Base-by-base conservation (phyloP, 2,797 vertebrate species). In the Gymnodraco acuticeps region DNA sequence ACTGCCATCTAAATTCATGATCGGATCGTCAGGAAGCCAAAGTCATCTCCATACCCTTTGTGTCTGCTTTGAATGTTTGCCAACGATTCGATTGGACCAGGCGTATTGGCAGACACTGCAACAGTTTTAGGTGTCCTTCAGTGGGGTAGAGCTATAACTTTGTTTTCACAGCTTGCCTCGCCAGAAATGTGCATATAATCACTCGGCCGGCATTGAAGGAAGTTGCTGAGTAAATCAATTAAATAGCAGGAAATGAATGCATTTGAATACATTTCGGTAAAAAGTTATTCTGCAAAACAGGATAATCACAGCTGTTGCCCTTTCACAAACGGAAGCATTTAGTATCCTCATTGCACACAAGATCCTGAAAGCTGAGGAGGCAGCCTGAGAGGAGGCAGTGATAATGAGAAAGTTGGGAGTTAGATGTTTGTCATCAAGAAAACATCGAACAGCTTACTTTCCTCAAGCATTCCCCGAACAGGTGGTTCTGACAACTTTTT, bases 131-230 rank as follows among this genome's bases (percentile, higher is more conserved):
- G 63, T 19, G 53, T 83, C 83, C 78, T 81, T 81, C 81, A 84
- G 38, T 23, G 52, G 53, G 54, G 16, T 54, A 1, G 38, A 12
- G 12, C 67, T 61, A 17, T 56, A 71, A 72, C 71, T 68, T 72
- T 74, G 65, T 76, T 79, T 72, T 73, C 73, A 83, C 69, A 75
- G 88, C 83, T 89, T 79, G 75, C 66, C 72, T 73, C 52, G 11
- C 58, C 65, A 77, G 72, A 81, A 81, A 91, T 91, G 83, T 73
- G 83, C 90, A 91, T 90, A 70, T 80, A 80, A 90, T 89, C 75
- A 51, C 55, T 67, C 19, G 52, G 50, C 48, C 45, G 50, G 38
- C 42, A 53, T 73, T 17, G 80, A 45, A 51, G 79, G 78, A 82
- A 73, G 75, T 76, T 56, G 75, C 31, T 9, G 58, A 48, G 77